Conservation (phyloP, 2,888 invertebrate genomes). For the Acleris cristana region DNA sequence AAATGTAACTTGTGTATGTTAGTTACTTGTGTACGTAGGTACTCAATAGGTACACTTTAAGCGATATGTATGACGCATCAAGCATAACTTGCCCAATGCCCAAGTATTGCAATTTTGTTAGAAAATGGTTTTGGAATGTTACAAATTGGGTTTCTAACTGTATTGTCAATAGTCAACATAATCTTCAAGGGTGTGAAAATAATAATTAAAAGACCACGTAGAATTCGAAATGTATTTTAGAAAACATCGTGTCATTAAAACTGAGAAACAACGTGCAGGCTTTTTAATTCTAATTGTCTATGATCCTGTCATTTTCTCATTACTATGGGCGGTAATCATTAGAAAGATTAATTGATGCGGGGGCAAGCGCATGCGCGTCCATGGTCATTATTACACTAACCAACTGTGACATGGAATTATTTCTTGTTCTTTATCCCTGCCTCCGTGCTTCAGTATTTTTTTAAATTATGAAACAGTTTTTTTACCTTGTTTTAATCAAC, state of each 20-base stretch:
- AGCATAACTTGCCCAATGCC: no score
- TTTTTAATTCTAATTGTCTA: constrained; percentile 12
- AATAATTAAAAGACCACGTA: no score
- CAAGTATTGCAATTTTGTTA: no score
- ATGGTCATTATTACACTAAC: constrained; percentile 12
- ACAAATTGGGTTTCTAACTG: no score
- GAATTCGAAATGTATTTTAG: background rate
- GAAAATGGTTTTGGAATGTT: no score
- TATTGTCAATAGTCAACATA: no score
- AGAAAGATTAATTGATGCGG: constrained; percentile 20
- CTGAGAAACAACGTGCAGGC: background rate
- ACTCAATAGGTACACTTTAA: no score
- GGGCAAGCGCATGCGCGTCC: constrained; percentile 8
- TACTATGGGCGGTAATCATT: constrained; percentile 13
- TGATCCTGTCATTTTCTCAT: constrained; percentile 21
- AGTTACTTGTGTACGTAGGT: no score
- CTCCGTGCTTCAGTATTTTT: background rate
- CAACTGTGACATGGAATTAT: constrained; percentile 4
- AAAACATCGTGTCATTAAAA: background rate
- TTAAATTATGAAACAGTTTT: background rate
- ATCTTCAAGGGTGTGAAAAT: no score
- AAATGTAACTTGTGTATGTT: no score
- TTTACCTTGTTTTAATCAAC: background rate
- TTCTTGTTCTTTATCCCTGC: background rate
- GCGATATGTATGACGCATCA: no score